Percentiles rank a stretch among this genome's conserved stretches.
Conservation (phyloP, 2,113 vertebrate genomes). For the Xenopus borealis region DNA sequence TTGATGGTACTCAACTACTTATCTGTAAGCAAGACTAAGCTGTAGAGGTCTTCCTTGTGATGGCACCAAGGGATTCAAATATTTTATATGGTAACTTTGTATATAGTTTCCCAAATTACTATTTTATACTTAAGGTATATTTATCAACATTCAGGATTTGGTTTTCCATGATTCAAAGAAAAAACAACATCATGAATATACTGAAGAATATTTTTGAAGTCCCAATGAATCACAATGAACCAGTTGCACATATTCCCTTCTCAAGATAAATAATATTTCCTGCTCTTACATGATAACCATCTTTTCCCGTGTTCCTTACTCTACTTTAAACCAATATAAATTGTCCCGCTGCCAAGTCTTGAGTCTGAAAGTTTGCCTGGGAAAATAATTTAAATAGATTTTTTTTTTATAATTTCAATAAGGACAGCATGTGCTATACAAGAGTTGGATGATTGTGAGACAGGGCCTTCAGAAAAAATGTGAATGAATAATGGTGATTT, state of each 20-base stretch:
- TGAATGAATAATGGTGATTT: conserved; percentile 19
- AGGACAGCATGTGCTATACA: conserved; percentile 21
- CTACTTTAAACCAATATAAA: not conserved
- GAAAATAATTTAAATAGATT: not conserved
- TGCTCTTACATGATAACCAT: not conserved
- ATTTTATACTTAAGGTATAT: no score
- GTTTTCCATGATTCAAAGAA: no score
- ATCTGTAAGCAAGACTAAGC: no score
- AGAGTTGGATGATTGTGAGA: conserved; percentile 5
- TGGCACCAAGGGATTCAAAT: no score
- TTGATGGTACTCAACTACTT: no score
- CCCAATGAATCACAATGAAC: not conserved
- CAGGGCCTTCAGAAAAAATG: conserved; percentile 8
- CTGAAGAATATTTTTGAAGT: no score
- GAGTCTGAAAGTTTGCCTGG: not conserved
- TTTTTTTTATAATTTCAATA: not conserved
- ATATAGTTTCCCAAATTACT: no score
- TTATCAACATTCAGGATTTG: no score
- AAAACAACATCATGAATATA: no score
- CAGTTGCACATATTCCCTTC: not conserved
- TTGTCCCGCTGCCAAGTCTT: not conserved
- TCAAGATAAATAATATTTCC: not conserved
- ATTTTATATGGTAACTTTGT: no score
- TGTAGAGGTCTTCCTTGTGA: no score
- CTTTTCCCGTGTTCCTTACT: not conserved